Conservation (phyloP, 1,140 invertebrate species). For the Andrena cerasifolii region DNA sequence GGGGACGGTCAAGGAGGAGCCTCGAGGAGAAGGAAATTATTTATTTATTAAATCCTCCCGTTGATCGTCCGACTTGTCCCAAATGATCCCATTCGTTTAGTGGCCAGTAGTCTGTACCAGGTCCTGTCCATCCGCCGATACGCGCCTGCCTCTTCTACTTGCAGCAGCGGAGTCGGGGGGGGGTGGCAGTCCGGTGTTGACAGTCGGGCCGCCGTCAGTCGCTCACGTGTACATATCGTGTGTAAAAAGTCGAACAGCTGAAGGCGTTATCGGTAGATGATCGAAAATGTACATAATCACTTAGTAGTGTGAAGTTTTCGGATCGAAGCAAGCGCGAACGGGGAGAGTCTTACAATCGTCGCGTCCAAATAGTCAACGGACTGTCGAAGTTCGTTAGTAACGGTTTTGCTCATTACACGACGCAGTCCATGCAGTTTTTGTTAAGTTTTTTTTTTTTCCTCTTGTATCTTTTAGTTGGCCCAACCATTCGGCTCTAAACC, state of each 20-base stretch:
- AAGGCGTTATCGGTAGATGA: constrained; percentile 1
- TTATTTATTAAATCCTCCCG: neutral
- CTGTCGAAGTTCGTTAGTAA: constrained; percentile 38
- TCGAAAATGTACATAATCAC: constrained; percentile 52
- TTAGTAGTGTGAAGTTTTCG: constrained; percentile 18
- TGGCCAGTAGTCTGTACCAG: neutral
- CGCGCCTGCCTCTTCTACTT: too few species aligned
- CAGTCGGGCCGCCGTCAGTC: neutral
- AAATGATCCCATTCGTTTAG: neutral
- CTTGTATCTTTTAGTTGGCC: constrained; percentile 38
- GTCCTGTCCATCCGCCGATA: too few species aligned
- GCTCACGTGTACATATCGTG: constrained; percentile 56
- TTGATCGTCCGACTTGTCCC: neutral
- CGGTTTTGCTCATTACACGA: constrained; percentile 68
- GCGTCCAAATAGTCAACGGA: constrained; percentile 60
- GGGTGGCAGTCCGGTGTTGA: too few species aligned
- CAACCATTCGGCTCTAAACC: constrained; percentile 46
- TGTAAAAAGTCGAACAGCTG: constrained; percentile 45
- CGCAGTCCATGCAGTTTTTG: constrained; percentile 29
- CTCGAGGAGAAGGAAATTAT: neutral
- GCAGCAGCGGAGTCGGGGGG: too few species aligned
- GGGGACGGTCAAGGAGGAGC: neutral
- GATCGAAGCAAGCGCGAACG: constrained; percentile 4
- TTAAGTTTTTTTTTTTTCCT: constrained; percentile 58
- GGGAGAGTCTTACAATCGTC: constrained; percentile 14